phyloP scores from a whole-genome alignment of 2,888 invertebrate genomes.

The Kryphioiulus occultus region DNA sequence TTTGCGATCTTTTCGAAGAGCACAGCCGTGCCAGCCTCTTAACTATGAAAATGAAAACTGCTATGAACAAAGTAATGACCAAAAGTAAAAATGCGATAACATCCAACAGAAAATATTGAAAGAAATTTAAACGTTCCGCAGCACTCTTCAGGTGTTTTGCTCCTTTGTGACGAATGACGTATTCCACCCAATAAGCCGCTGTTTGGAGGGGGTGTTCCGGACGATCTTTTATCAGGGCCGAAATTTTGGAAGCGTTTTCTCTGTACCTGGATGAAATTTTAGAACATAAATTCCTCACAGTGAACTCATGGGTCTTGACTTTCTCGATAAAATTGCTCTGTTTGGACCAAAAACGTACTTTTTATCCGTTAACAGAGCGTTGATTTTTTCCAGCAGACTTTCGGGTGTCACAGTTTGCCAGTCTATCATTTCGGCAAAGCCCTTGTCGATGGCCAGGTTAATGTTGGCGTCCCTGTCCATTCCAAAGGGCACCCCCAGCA shows the following conservation, averaged over 20 bases:
- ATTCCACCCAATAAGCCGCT: slow-evolving; percentile 50
- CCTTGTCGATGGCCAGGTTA: slow-evolving; percentile 33
- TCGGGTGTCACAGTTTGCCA: slow-evolving; percentile 38
- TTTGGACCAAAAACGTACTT: neutral
- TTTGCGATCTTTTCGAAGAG: neutral
- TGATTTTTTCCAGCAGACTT: slow-evolving; percentile 33
- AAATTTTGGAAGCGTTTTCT: neutral
- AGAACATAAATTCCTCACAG: too few species aligned
- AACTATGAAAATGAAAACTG: neutral
- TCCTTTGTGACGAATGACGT: slow-evolving; percentile 49
- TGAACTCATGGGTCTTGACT: too few species aligned
- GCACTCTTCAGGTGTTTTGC: slow-evolving; percentile 43
- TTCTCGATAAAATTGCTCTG: too few species aligned
- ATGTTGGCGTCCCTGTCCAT: slow-evolving; percentile 48
- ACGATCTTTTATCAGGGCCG: slow-evolving; percentile 47
- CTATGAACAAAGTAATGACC: neutral
- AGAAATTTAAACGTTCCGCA: slow-evolving; percentile 41
- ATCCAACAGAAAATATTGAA: slow-evolving; percentile 51
- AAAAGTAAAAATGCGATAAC: slow-evolving; percentile 39
- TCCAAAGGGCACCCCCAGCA: slow-evolving; percentile 49
- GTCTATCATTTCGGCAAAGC: slow-evolving; percentile 48
- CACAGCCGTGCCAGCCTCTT: neutral
- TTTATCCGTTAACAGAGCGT: neutral
- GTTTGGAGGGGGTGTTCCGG: slow-evolving; percentile 12
- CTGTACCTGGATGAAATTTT: neutral